These are phyloP conservation scores for Brachyhypopomus gauderio DNA, from an alignment of 2,113 vertebrate species.

Conservation along the genomic window DNA sequence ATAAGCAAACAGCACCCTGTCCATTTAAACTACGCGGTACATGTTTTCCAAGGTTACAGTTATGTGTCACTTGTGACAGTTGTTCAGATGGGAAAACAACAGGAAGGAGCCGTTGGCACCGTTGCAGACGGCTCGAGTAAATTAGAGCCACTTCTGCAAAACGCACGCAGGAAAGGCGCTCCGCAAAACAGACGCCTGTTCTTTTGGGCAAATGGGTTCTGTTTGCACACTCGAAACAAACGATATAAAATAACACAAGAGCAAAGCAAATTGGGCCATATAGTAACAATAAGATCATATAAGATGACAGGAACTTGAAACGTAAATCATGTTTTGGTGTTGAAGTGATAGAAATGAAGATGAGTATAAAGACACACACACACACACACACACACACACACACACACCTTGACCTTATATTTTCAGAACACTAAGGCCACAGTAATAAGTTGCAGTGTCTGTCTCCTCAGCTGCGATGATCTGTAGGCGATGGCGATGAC, in stretches of 20 bases:
- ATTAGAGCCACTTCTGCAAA: slow-evolving; percentile 42
- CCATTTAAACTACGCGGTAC: not conserved
- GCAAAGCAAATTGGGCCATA: no score
- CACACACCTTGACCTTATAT: not conserved
- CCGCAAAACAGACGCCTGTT: not conserved
- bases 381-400: not conserved
- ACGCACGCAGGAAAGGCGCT: slow-evolving; percentile 27
- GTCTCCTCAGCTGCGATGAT: slow-evolving; percentile 34
- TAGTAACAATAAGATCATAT: no score
- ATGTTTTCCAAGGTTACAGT: slow-evolving; percentile 39
- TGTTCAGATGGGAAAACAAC: slow-evolving; percentile 58
- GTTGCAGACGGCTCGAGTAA: slow-evolving; percentile 17
- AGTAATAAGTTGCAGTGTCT: slow-evolving; percentile 59
- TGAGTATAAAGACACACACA: no score
- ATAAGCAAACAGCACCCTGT: not conserved
- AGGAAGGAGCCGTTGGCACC: slow-evolving; percentile 55
- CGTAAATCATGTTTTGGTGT: no score
- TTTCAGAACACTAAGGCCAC: slow-evolving; percentile 21
- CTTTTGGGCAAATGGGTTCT: not conserved
- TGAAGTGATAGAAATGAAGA: no score
- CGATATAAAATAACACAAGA: no score
- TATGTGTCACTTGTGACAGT: slow-evolving; percentile 44
- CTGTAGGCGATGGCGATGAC: slow-evolving; percentile 12
- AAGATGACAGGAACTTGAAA: no score
- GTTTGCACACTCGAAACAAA: not conserved